phyloP scores from a whole-genome alignment of 2,113 vertebrate genomes.

The Myxocyprinus asiaticus region DNA sequence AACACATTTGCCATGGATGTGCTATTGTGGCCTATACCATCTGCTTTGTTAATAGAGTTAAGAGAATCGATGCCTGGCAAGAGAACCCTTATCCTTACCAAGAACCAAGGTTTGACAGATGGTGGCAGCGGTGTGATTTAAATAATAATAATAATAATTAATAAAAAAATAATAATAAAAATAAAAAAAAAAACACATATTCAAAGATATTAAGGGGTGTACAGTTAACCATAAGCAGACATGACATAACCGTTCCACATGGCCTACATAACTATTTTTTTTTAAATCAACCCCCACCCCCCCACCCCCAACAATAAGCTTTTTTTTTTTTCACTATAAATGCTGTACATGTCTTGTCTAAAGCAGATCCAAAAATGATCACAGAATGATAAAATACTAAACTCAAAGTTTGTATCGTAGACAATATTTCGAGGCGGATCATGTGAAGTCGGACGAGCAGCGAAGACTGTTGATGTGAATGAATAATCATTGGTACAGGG shows the following conservation, averaged over 20 bases:
- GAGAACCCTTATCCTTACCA: not conserved
- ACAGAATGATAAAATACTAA: too few relatives aligned
- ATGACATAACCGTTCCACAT: too few relatives aligned
- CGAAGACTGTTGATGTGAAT: conserved; percentile 63
- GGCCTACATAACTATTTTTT: too few relatives aligned
- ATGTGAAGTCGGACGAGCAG: conserved; percentile 69
- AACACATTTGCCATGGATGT: conserved; percentile 36
- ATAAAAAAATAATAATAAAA: too few relatives aligned
- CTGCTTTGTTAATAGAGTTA: conserved; percentile 24
- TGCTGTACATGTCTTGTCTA: too few relatives aligned
- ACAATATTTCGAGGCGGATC: conserved; percentile 61
- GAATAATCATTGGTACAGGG: conserved; percentile 63
- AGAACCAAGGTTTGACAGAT: not conserved
- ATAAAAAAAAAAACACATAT: not conserved
- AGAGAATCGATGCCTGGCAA: conserved; percentile 2
- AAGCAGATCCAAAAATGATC: too few relatives aligned
- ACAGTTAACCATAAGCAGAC: too few relatives aligned
- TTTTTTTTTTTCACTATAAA: too few relatives aligned
- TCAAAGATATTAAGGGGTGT: too few relatives aligned
- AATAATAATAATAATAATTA: not conserved
- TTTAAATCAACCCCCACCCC: too few relatives aligned
- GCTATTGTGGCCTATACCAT: conserved; percentile 14
- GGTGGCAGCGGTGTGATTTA: not conserved
- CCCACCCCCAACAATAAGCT: too few relatives aligned
- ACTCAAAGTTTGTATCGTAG: conserved; percentile 49